phyloP scores from a whole-genome alignment of 2,797 vertebrate species.

The Neostethus bicornis region DNA sequence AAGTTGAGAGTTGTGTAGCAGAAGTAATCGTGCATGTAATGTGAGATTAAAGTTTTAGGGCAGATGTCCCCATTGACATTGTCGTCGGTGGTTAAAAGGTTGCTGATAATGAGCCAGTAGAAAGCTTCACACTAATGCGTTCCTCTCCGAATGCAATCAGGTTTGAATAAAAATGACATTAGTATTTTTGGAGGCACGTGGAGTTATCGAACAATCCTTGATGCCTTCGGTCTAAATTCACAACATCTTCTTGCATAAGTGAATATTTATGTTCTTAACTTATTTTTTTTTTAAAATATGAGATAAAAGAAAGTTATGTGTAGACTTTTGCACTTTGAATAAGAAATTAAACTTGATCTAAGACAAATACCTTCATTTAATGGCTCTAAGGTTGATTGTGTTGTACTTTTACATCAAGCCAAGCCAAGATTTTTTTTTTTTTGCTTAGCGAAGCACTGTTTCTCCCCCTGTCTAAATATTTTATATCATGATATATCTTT shows the following conservation, averaged over 20 bases:
- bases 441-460: too few species aligned
- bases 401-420: too few species aligned
- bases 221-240: slow-evolving; percentile 1
- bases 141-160: not conserved
- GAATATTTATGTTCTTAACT: too few species aligned
- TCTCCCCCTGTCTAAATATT: too few species aligned
- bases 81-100: slow-evolving; percentile 23
- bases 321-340: too few species aligned
- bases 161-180: not conserved
- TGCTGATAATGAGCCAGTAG: slow-evolving; percentile 24
- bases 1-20: slow-evolving; percentile 26
- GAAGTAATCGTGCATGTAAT: slow-evolving; percentile 40
- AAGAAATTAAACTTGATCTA: too few species aligned
- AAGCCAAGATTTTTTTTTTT: too few species aligned
- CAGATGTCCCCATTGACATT: slow-evolving; percentile 8
- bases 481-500: not conserved
- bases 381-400: too few species aligned
- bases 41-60: slow-evolving; percentile 20
- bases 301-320: too few species aligned
- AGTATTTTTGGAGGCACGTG: not conserved
- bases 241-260: too few species aligned
- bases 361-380: too few species aligned
- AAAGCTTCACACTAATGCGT: slow-evolving; percentile 12
- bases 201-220: not conserved
- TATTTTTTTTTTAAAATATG: too few species aligned